Evolutionary conservation across 2,888 invertebrate genomes (phyloP), one percentile per base, ranked within the genome.

Genomic region (Ophion slaviceki): DNA sequence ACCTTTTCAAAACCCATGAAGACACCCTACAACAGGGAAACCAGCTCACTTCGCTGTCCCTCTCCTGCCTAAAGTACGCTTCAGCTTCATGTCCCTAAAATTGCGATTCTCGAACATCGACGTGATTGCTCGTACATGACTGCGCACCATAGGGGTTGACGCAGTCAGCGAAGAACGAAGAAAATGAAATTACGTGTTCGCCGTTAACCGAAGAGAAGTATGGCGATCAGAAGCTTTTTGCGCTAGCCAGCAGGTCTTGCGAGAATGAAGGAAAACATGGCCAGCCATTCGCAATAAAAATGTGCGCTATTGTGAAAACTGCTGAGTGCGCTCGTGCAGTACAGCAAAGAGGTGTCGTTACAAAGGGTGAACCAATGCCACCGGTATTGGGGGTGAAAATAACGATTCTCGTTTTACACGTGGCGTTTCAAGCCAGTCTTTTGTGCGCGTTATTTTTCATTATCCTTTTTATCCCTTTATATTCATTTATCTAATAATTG

Each of bases 391-490:
- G 80, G 84, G 71, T 78, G 78, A 81, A 86, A 86, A 84, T 86
- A 75, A 78, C 80, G 84, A 78, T 86, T 80, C 86, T 86, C 86
- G 80, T 83, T 80, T 86, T 84, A 86, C 86, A 78, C 68, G 74
- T 70, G 68, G 72, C 71, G n/a, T 68, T 81, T 36, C 67, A 64
- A 74, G 53, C 61, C 72, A 67, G 45, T 77, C 78, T 86, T 83
- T 84, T 81, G 86, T 78, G 70, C n/a, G 32, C 14, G 32, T 70
- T 74, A 71, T 80, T 68, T 79, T 81, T 53, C 53, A 53, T 71
- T 14, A 70, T 53, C 40, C 40, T 36, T 32, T 80, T 53, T 70
- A 61, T 53, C 17, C 14, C 53, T 53, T 72, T 74, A 78, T 78
- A 81, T 86, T 78, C 80, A 80, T 84, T 80, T 86, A 75, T 84